A percentile compares a stretch with the other conserved stretches of the same genome.
Evolutionary conservation across 2,888 invertebrate species (phyloP).

Genomic region (Beris morrisii): DNA sequence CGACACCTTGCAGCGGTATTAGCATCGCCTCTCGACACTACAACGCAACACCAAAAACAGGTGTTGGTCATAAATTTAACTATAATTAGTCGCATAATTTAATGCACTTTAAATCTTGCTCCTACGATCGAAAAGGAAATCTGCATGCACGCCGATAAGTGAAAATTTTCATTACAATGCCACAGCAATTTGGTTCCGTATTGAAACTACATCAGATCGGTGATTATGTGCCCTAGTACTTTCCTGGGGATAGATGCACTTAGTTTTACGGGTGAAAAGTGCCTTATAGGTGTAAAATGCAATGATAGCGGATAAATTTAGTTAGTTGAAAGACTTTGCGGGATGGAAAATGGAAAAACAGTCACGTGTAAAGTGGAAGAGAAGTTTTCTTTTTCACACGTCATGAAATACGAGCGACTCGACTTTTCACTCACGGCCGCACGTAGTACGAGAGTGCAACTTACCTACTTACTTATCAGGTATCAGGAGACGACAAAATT

Average conservation of each 20-base stretch:
- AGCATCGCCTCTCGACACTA: not conserved
- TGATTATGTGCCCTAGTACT: no score
- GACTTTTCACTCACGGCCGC: not conserved
- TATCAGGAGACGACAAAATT: conserved; percentile 30
- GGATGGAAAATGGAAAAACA: conserved; percentile 5
- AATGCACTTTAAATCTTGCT: conserved; percentile 38
- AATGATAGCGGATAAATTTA: conserved; percentile 1
- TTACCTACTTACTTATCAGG: conserved; percentile 15
- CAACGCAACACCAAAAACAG: conserved; percentile 36
- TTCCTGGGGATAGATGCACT: no score
- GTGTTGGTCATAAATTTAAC: conserved; percentile 38
- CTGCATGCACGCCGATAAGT: conserved; percentile 29
- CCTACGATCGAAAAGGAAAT: conserved; percentile 14
- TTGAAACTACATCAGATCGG: no score
- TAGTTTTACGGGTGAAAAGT: no score
- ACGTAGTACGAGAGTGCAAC: not conserved
- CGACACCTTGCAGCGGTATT: no score
- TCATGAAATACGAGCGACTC: not conserved
- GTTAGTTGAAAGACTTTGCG: conserved; percentile 13
- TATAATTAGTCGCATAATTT: conserved; percentile 38
- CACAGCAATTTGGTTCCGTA: conserved; percentile 1
- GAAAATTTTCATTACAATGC: conserved; percentile 30
- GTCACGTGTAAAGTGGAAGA: not conserved
- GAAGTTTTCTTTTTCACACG: not conserved
- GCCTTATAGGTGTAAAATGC: not conserved